These are phyloP conservation scores for Orchesella flavescens DNA, from an alignment of 2,888 invertebrate species.

Conservation along the genomic window DNA sequence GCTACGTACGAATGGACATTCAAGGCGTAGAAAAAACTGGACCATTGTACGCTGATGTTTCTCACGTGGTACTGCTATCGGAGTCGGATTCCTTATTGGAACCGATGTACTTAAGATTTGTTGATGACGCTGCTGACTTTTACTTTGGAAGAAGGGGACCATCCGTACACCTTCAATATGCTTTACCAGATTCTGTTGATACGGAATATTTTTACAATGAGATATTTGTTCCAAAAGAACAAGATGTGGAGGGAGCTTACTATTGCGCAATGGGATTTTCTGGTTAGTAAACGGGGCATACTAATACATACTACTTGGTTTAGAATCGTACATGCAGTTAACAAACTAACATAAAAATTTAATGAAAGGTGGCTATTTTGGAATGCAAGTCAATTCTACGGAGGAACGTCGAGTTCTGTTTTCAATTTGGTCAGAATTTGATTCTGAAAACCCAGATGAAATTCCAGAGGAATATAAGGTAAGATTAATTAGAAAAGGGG, in stretches of 20 bases:
- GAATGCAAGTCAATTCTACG: conserved; percentile 68
- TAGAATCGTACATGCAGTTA: neutral
- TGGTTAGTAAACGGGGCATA: conserved; percentile 15
- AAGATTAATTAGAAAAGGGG: conserved; percentile 57
- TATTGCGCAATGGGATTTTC: conserved; percentile 66
- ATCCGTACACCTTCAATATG: conserved; percentile 66
- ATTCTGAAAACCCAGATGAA: conserved; percentile 63
- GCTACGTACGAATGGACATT: conserved; percentile 67
- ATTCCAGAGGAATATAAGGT: conserved; percentile 70
- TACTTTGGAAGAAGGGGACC: conserved; percentile 70
- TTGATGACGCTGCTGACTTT: conserved; percentile 56
- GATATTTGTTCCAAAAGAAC: conserved; percentile 62
- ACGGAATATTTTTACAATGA: conserved; percentile 70
- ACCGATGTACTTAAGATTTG: conserved; percentile 35
- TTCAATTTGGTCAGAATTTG: conserved; percentile 68
- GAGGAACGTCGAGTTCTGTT: conserved; percentile 67
- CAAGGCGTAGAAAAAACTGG: conserved; percentile 61
- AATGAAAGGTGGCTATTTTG: conserved; percentile 68
- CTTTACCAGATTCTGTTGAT: neutral
- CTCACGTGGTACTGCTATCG: conserved; percentile 51
- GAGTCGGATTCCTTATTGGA: conserved; percentile 36
- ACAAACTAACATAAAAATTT: neutral
- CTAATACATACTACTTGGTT: neutral
- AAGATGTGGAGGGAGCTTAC: conserved; percentile 68
- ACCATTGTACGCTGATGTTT: conserved; percentile 55